A percentile compares a stretch with the other conserved stretches of the same genome.
These are phyloP conservation scores for Microchrysa polita DNA, from an alignment of 2,888 invertebrate species.

Conservation along the genomic window DNA sequence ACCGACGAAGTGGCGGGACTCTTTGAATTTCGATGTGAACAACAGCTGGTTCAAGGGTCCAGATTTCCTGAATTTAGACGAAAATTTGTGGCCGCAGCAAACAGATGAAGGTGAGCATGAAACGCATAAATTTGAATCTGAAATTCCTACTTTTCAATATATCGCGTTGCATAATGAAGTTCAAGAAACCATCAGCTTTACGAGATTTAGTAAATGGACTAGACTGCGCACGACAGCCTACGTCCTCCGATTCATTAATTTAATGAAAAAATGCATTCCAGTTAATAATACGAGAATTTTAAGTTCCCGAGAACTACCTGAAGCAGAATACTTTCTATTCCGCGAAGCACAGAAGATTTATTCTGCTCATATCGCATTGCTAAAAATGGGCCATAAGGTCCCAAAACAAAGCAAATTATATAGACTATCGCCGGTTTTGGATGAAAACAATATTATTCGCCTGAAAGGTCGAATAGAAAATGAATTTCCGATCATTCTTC, in stretches of 20 bases:
- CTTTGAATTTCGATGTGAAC: too few species aligned
- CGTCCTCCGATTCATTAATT: not conserved
- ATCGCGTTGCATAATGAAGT: too few species aligned
- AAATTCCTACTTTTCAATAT: too few species aligned
- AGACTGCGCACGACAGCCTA: not conserved
- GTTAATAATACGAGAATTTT: too few species aligned
- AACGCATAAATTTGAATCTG: too few species aligned
- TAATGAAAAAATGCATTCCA: not conserved
- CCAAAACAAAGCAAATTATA: not conserved
- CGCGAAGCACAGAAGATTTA: not conserved
- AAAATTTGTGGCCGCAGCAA: too few species aligned
- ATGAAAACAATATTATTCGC: not conserved
- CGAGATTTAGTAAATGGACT: slow-evolving; percentile 1
- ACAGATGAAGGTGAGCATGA: too few species aligned
- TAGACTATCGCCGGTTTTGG: not conserved
- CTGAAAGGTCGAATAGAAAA: too few species aligned
- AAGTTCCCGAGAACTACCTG: not conserved
- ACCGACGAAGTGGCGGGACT: not conserved
- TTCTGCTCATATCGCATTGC: not conserved
- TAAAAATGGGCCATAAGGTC: not conserved
- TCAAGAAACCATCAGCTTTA: too few species aligned
- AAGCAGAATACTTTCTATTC: not conserved
- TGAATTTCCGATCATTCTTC: too few species aligned
- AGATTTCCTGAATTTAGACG: too few species aligned
- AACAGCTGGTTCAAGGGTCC: too few species aligned